phyloP scores from a whole-genome alignment of 2,888 invertebrate genomes.

The Brachyptera risi region DNA sequence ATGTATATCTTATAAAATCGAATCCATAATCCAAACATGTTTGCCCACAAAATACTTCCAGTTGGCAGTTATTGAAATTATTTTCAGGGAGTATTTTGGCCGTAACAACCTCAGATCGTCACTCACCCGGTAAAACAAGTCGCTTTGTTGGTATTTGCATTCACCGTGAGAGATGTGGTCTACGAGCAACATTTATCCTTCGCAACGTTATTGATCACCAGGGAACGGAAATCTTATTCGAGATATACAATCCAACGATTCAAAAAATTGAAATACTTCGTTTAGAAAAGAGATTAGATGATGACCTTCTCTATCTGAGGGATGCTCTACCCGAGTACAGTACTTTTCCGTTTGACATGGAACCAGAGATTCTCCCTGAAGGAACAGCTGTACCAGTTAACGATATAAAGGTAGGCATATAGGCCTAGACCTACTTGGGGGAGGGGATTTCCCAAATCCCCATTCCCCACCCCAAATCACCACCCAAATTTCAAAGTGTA shows the following conservation, averaged over 20 bases:
- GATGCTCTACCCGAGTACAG: constrained; percentile 90
- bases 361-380: constrained; percentile 72
- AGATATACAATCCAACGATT: constrained; percentile 91
- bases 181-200: constrained; percentile 79
- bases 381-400: constrained; percentile 77
- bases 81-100: constrained; percentile 77
- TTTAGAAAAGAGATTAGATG: constrained; percentile 90
- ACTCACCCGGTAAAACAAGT: constrained; percentile 77
- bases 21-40: no score
- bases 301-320: constrained; percentile 78
- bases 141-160: constrained; percentile 95
- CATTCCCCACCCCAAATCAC: no score
- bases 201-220: constrained; percentile 92
- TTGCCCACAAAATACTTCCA: not conserved
- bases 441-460: no score
- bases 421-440: no score
- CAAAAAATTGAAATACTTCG: constrained; percentile 85
- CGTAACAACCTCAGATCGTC: constrained; percentile 80
- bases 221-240: constrained; percentile 68
- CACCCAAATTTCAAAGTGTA: no score
- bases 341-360: constrained; percentile 90
- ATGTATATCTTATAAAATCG: no score
- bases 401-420: constrained; percentile 63
- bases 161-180: constrained; percentile 72
- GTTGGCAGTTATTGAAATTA: not conserved